phyloP scores from a whole-genome alignment of 2,113 vertebrate species.

The Fregata magnificens region DNA sequence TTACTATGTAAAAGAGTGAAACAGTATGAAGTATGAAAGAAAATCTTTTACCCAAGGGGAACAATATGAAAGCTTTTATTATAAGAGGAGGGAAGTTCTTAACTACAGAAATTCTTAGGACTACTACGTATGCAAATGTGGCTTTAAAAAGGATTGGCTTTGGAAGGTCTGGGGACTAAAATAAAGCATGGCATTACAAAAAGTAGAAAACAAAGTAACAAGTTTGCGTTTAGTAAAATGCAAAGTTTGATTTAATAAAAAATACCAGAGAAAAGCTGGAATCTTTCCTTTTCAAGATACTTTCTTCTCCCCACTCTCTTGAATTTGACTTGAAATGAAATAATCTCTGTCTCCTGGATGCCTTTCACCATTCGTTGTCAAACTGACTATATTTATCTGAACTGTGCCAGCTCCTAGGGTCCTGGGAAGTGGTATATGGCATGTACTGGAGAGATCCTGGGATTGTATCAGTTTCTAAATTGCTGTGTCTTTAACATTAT shows the following conservation, averaged over 20 bases:
- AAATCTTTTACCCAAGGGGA: not conserved
- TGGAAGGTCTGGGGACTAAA: not conserved
- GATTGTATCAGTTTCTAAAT: not conserved
- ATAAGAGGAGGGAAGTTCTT: not conserved
- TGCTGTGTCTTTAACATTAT: not conserved
- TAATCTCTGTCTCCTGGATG: not conserved
- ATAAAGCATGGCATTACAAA: not conserved
- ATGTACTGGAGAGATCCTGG: not conserved
- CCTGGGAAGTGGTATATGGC: not conserved
- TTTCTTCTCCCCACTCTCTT: not conserved
- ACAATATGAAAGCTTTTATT: constrained; percentile 33
- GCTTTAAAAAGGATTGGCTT: not conserved
- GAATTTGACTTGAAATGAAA: not conserved
- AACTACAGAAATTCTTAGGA: not conserved
- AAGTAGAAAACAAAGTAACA: not conserved
- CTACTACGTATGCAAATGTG: constrained; percentile 9
- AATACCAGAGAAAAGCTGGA: not conserved
- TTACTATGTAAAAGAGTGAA: constrained; percentile 22
- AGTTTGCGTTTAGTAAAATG: not conserved
- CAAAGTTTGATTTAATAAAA: not conserved
- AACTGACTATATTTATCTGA: not conserved
- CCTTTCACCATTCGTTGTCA: not conserved
- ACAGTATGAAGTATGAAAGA: not conserved
- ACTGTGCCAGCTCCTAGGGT: not conserved
- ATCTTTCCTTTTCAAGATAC: not conserved